A percentile compares a stretch with the other conserved stretches of the same genome.
Conservation (phyloP, 2,113 vertebrate species). For the Hippolais icterina region DNA sequence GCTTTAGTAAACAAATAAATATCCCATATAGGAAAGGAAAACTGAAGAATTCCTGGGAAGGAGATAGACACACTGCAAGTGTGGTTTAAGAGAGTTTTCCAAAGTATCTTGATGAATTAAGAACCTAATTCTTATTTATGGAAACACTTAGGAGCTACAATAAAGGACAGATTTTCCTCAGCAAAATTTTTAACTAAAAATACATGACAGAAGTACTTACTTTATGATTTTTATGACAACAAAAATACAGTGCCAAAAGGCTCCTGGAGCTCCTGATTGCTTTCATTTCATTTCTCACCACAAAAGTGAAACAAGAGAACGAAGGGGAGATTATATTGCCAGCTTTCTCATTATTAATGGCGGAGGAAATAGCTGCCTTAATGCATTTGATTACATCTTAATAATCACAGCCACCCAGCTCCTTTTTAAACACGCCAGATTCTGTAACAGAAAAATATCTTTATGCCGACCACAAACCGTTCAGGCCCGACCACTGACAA, state of each 20-base stretch:
- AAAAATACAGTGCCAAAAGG: slow-evolving; percentile 2
- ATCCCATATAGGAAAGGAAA: not conserved
- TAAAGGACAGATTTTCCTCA: not conserved
- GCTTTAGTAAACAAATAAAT: slow-evolving; percentile 6
- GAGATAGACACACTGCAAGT: not conserved
- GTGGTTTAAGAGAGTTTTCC: not conserved
- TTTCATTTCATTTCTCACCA: slow-evolving; percentile 21
- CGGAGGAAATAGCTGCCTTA: not conserved
- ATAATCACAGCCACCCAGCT: not conserved
- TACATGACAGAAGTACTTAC: not conserved
- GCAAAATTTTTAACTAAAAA: not conserved
- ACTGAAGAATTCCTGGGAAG: not conserved
- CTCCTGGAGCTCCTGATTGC: not conserved
- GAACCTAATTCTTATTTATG: not conserved
- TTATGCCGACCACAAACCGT: not conserved
- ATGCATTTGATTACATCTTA: slow-evolving; percentile 24
- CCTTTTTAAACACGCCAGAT: not conserved
- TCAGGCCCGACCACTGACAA: not conserved
- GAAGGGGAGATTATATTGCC: not conserved
- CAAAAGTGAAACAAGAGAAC: not conserved
- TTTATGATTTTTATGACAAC: not conserved
- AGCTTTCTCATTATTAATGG: slow-evolving; percentile 8
- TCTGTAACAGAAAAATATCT: not conserved
- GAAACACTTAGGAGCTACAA: not conserved
- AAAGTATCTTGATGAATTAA: not conserved